phyloP scores from a whole-genome alignment of 2,797 vertebrate species.

The Cirrhinus molitorella region DNA sequence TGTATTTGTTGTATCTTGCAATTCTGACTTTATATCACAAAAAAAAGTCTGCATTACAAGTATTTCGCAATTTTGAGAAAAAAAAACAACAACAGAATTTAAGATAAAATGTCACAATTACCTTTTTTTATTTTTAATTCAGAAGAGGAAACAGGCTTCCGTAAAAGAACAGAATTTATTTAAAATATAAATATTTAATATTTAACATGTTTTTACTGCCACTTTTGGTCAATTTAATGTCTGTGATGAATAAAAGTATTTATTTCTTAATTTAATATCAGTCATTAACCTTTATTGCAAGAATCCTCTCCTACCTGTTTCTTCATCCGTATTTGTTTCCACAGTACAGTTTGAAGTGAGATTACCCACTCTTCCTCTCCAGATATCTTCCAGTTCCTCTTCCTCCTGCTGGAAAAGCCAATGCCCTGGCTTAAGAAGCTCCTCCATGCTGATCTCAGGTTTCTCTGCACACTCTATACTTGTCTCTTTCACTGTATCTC shows the following conservation, averaged over 20 bases:
- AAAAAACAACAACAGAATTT: no score
- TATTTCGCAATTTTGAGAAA: no score
- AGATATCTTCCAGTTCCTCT: slow-evolving; percentile 82
- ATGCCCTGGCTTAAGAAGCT: slow-evolving; percentile 73
- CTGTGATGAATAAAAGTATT: neutral
- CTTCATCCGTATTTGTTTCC: slow-evolving; percentile 28
- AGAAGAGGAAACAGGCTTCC: no score
- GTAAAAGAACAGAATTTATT: neutral
- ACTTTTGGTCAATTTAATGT: neutral
- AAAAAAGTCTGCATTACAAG: no score
- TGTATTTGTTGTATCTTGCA: no score
- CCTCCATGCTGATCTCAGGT: slow-evolving; percentile 11
- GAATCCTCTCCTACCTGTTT: slow-evolving; percentile 6
- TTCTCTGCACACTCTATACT: slow-evolving; percentile 3
- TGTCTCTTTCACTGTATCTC: slow-evolving; percentile 6
- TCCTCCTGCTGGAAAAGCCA: slow-evolving; percentile 81
- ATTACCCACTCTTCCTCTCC: slow-evolving; percentile 64
- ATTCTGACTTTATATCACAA: no score
- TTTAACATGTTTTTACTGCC: neutral
- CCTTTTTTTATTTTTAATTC: no score
- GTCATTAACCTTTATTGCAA: neutral
- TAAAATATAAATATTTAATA: neutral
- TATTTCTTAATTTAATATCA: neutral
- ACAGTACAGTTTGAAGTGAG: neutral
- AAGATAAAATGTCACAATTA: no score